Base-by-base conservation (phyloP, 2,797 vertebrate species). In the Pygocentrus nattereri region DNA sequence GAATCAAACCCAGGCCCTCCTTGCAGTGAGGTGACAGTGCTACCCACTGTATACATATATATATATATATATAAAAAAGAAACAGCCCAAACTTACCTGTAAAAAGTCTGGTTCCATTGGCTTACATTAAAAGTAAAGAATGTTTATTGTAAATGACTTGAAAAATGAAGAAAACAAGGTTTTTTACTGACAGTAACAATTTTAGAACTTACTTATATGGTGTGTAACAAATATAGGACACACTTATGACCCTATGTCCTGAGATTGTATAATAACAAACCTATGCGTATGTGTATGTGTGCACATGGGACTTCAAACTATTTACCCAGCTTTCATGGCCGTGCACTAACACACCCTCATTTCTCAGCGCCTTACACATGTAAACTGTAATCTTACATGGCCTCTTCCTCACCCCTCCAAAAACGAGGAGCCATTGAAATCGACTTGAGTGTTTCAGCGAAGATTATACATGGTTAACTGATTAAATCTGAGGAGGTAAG, bases 391-490 rank as follows among this genome's bases (percentile, higher is more conserved):
- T 34, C 23, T 44, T 52, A 56, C 19, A 2, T 21, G 41, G 79
- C 38, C 54, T 75, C 73, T 69, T 21, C 16, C 25, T 59, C 41
- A 75, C 61, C 44, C 56, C 6, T 23, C 15, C 4, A 19, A 52
- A 19, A 19, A 15, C 38, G 25, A 5, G 7, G 52, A 34, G 59
- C 62, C 47, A 49, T 59, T 82, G 74, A 38, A 52, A 83, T 83
- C 86, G 78, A 76, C 67, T 79, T 82, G 88, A 86, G 87, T 90
- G 86, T 89, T 86, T 81, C 78, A 61, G 84, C 78, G 77, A 77
- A 88, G 90, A 91, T 93, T 92, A 90, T 83, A 81, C 90, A 88
- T 76, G 91, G 89, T 88, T 87, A 91, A 89, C 87, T 85, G 90
- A 93, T 92, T 89, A 88, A 87, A 92, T 88, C 84, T 47, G 58